A percentile compares a stretch with the other conserved stretches of the same genome.
Conservation (phyloP, 2,113 vertebrate genomes). For the Redunca redunca region DNA sequence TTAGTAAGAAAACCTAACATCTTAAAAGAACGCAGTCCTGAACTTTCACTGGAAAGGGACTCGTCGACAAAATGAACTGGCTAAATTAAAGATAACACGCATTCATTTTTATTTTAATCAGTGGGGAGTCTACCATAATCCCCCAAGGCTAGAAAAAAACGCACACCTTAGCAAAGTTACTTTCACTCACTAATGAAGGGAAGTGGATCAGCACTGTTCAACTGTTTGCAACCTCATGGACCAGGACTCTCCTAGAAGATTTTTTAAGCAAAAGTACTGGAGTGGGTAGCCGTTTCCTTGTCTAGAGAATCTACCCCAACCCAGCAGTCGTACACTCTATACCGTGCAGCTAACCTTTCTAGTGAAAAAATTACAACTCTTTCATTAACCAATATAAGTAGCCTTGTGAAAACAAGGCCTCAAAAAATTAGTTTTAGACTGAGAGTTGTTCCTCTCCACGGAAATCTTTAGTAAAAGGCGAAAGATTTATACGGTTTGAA, state of each 20-base stretch:
- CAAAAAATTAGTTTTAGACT: slow-evolving; percentile 63
- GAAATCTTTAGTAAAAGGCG: slow-evolving; percentile 76
- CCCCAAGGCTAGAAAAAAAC: fast-evolving
- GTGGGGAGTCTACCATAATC: too few species aligned
- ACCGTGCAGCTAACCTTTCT: too few species aligned
- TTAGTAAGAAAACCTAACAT: too few species aligned
- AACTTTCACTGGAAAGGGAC: too few species aligned
- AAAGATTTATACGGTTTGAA: slow-evolving; percentile 74
- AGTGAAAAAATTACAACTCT: fast-evolving
- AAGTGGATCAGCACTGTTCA: fast-evolving
- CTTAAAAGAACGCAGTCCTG: too few species aligned
- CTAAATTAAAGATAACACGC: too few species aligned
- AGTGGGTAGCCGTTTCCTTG: fast-evolving
- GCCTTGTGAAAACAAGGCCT: not conserved
- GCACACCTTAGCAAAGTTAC: fast-evolving
- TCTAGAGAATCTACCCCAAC: too few species aligned
- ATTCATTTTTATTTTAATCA: too few species aligned
- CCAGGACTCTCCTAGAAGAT: fast-evolving
- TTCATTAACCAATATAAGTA: fast-evolving
- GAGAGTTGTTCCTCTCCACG: slow-evolving; percentile 70
- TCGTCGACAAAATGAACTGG: too few species aligned
- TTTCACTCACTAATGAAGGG: too few species aligned
- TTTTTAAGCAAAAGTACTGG: fast-evolving
- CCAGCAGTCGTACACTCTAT: too few species aligned
- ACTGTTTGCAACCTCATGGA: fast-evolving